These are phyloP conservation scores for Muscicapa adusta DNA, from an alignment of 2,113 vertebrate genomes.

Conservation along the genomic window DNA sequence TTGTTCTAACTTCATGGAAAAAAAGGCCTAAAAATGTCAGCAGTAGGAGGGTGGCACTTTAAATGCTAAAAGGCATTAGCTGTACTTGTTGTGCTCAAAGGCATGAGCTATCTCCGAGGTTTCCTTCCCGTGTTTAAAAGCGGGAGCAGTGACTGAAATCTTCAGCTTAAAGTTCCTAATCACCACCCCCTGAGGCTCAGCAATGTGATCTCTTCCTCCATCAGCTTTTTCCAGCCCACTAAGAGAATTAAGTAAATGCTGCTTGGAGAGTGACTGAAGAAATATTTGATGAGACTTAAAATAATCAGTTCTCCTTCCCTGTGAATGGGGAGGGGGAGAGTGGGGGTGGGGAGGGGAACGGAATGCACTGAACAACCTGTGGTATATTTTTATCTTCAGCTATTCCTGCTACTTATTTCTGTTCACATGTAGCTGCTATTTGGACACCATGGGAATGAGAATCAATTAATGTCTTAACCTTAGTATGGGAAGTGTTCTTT, in stretches of 20 bases:
- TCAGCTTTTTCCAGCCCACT: neutral
- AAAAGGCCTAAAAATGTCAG: neutral
- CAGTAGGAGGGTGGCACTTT: neutral
- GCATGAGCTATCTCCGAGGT: neutral
- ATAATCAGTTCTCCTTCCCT: neutral
- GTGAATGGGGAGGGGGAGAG: neutral
- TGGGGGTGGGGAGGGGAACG: fast-evolving
- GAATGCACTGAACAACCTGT: neutral
- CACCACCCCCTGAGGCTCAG: neutral
- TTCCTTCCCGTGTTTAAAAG: neutral
- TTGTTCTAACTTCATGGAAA: neutral
- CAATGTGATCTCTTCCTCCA: neutral
- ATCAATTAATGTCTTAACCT: neutral
- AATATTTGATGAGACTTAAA: neutral
- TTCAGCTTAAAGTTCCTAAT: neutral
- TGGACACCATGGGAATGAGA: neutral
- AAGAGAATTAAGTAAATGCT: neutral
- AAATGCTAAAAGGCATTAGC: neutral
- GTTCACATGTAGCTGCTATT: neutral
- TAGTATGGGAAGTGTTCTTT: neutral
- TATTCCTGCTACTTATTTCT: neutral
- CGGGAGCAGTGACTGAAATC: neutral
- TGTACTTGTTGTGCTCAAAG: neutral
- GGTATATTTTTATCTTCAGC: neutral
- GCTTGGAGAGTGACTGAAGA: neutral